Evolutionary conservation across 2,888 invertebrate genomes (phyloP).

Genomic region (Thymelicus lineola): DNA sequence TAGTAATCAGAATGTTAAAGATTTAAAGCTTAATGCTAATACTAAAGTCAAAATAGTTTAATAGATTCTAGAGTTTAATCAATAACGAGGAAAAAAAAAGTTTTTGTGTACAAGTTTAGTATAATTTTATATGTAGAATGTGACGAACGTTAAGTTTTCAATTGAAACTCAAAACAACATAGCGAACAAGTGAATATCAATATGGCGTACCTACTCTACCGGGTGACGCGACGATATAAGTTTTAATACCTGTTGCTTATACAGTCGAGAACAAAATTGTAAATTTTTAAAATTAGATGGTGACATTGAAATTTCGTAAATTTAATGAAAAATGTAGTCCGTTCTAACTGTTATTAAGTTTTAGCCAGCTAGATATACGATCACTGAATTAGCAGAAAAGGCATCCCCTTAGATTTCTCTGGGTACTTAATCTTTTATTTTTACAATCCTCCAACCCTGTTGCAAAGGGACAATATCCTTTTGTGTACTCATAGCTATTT

Average conservation of each 20-base stretch:
- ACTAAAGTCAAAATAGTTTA: no score
- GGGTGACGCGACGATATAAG: constrained; percentile 63
- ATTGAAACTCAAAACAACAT: not conserved
- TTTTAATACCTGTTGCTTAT: constrained; percentile 59
- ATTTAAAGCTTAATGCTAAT: no score
- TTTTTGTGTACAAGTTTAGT: no score
- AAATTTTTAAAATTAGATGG: constrained; percentile 2
- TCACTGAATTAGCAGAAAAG: constrained; percentile 5
- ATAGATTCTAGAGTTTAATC: no score
- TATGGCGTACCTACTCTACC: constrained; percentile 60
- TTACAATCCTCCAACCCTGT: constrained; percentile 3
- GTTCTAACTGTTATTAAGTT: not conserved
- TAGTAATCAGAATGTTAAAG: no score
- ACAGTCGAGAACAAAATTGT: constrained; percentile 51
- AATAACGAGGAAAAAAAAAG: no score
- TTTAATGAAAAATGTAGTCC: no score
- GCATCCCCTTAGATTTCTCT: not conserved
- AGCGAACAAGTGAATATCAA: constrained; percentile 37
- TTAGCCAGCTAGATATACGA: not conserved
- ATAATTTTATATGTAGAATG: not conserved
- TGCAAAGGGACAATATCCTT: constrained; percentile 23
- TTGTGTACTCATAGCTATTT: constrained; percentile 27
- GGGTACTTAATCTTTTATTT: not conserved
- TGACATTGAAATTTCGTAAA: no score
- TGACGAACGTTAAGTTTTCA: constrained; percentile 6